Evolutionary conservation across 2,888 invertebrate genomes (phyloP), one percentile per base, ranked within the genome.

Genomic region (Notodonta ziczac): DNA sequence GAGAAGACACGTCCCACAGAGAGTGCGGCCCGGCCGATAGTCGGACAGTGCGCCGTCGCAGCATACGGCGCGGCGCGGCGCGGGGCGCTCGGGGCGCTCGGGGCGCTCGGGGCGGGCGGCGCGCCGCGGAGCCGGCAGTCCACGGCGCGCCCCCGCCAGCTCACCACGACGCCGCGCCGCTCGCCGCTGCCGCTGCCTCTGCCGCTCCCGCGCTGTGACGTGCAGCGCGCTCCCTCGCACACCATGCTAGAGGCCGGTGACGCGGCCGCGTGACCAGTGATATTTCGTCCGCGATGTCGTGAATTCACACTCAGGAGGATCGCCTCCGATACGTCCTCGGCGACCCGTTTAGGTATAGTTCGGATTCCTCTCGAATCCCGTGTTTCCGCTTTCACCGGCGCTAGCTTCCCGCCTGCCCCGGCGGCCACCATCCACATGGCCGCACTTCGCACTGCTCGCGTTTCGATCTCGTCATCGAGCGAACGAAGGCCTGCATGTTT

Each of bases 61-160:
- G 58, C 13, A 32, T 3, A 39, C 12, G 52, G 54, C 16, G 54
- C 51, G 40, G 39, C 9, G n/a, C 40, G 48, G 24, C 3, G 59
- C 46, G 56, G 12, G 54, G 42, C 13, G 59, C 8, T 57, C 24
- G 61, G n/a, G n/a, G n/a, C n/a, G n/a, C n/a, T n/a, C n/a, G n/a
- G 44, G 58, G 48, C 48, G 55, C 62, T 59, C 55, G 61, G 44
- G 59, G 63, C 66, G 71, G 61, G 62, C 69, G 63, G 66, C 66
- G 69, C 63, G 69, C 63, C 60, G 69, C 66, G 70, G 73, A 67
- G 69, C 73, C 68, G 70, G 71, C 67, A 65, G 61, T 63, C 61
- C 44, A 62, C 71, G 70, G 68, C 69, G 67, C 69, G 69, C 65
- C 69, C 61, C 57, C 64, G 58, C 63, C 62, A 59, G 65, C 67